Percentiles rank a stretch among this genome's conserved stretches.
Conservation (phyloP, 2,797 vertebrate genomes). For the Microctenopoma lineatum region DNA sequence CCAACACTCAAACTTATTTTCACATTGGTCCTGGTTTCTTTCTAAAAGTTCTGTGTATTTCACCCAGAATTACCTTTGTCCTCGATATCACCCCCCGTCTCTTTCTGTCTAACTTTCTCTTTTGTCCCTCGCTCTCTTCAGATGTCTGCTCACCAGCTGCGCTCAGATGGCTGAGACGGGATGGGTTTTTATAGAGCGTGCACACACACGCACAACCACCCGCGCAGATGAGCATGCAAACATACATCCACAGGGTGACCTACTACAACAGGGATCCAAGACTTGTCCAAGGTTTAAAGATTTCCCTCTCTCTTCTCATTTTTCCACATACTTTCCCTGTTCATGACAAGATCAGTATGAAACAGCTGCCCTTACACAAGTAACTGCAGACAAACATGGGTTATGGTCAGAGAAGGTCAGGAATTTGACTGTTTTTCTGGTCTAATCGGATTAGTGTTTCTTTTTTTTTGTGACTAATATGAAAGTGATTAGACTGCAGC, state of each 20-base stretch:
- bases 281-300: slow-evolving; percentile 56
- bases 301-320: slow-evolving; percentile 43
- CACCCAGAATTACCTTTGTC: slow-evolving; percentile 72
- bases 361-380: slow-evolving; percentile 66
- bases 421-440: slow-evolving; percentile 69
- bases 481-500: slow-evolving; percentile 63
- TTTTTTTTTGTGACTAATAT: slow-evolving; percentile 59
- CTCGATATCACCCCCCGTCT: slow-evolving; percentile 53
- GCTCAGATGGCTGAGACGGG: slow-evolving; percentile 73
- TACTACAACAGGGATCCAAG: slow-evolving; percentile 47
- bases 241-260: slow-evolving; percentile 40
- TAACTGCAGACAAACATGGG: slow-evolving; percentile 61
- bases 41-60: slow-evolving; percentile 34
- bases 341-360: slow-evolving; percentile 61
- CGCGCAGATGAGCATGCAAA: slow-evolving; percentile 13
- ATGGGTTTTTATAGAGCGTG: slow-evolving; percentile 50
- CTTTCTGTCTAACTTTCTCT: slow-evolving; percentile 24
- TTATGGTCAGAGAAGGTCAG: slow-evolving; percentile 61
- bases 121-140: slow-evolving; percentile 43
- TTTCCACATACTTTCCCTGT: slow-evolving; percentile 44
- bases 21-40: slow-evolving; percentile 33
- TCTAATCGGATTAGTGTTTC: slow-evolving; percentile 68
- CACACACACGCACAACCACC: slow-evolving; percentile 36
- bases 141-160: slow-evolving; percentile 80
- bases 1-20: slow-evolving; percentile 21